Evolutionary conservation across 2,888 invertebrate genomes (phyloP), one percentile per base, ranked within the genome.

Genomic region (Neria commutata): DNA sequence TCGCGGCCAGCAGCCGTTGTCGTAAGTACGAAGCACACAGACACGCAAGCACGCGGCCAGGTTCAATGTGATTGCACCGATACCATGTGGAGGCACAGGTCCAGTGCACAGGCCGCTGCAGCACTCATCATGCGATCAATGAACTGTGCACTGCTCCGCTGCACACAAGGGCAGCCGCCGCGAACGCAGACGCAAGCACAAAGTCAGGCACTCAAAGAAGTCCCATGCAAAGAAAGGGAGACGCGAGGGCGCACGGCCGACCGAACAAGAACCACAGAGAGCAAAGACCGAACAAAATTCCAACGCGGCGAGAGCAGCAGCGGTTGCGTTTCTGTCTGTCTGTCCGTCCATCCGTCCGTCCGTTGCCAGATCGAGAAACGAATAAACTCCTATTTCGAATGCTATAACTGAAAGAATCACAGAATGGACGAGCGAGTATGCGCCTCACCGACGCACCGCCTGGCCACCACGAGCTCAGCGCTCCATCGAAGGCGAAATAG

Each of bases 371-470:
- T 58, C 54, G 52, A 26, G 48, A 67, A 65, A 65, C 65, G 63
- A 67, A 67, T 69, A 66, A 67, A 67, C 67, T 67, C 64, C 65
- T 63, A 63, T 64, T 64, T 61, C 62, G 55, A 55, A 50, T 53
- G 60, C 53, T 60, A 60, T 60, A 60, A 63, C 60, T 63, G 62
- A 54, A 60, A 63, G n/a, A 60, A 57, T 57, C 58, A 56, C 62
- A 55, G 58, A 58, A 58, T 58, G 53, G 34, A 58, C 29, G 26
- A 62, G 48, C 19, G 45, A 42, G 8, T 42, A 42, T 17, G 19
- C 8, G 45, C 8, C 6, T 8, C 46, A 29, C 29, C 58, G 16
- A 60, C 47, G 24, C 51, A 34, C 26, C n/a, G 24, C 16, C 10
- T 8, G 33, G 24, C 5, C 26, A 10, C 47, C 33, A 29, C 21